phyloP scores from a whole-genome alignment of 2,888 invertebrate species.

The Trichacis sp. region DNA sequence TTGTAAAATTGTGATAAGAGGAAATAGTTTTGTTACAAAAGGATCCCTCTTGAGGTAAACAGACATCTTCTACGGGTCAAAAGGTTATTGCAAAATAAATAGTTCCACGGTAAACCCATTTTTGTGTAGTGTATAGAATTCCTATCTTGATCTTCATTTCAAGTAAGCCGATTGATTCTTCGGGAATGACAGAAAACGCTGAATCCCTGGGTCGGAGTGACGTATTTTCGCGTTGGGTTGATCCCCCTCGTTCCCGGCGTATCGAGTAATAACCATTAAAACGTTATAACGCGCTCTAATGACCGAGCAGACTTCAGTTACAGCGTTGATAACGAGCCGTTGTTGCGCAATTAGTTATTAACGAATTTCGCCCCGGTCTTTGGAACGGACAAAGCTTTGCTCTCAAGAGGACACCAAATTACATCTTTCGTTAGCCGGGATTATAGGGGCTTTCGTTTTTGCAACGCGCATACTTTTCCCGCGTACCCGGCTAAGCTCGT shows the following conservation, averaged over 20 bases:
- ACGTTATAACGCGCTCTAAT: conserved; percentile 45
- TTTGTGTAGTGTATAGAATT: too few relatives aligned
- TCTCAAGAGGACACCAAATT: conserved; percentile 32
- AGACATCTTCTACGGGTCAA: too few relatives aligned
- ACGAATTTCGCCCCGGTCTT: conserved; percentile 35
- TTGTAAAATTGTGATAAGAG: too few relatives aligned
- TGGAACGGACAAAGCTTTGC: conserved; percentile 29
- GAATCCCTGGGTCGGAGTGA: too few relatives aligned
- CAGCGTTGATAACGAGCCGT: conserved; percentile 36
- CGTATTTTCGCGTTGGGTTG: conserved; percentile 25
- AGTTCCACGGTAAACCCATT: too few relatives aligned
- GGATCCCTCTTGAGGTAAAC: too few relatives aligned
- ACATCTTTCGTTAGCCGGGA: conserved; percentile 33
- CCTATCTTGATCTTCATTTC: too few relatives aligned
- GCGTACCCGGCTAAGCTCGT: conserved; percentile 23
- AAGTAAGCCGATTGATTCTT: too few relatives aligned
- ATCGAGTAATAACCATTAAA: conserved; percentile 45
- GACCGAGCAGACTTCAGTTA: conserved; percentile 38
- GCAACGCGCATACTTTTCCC: conserved; percentile 17
- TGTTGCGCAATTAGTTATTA: conserved; percentile 40
- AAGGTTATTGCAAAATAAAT: too few relatives aligned
- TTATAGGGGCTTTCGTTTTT: conserved; percentile 28
- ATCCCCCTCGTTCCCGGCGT: conserved; percentile 31
- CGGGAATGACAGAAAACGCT: too few relatives aligned
- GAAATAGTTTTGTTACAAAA: too few relatives aligned